Percentiles rank a stretch among this genome's conserved stretches.
Evolutionary conservation across 2,113 vertebrate genomes (phyloP).

Genomic region (Mesoclemmys tuberculata): DNA sequence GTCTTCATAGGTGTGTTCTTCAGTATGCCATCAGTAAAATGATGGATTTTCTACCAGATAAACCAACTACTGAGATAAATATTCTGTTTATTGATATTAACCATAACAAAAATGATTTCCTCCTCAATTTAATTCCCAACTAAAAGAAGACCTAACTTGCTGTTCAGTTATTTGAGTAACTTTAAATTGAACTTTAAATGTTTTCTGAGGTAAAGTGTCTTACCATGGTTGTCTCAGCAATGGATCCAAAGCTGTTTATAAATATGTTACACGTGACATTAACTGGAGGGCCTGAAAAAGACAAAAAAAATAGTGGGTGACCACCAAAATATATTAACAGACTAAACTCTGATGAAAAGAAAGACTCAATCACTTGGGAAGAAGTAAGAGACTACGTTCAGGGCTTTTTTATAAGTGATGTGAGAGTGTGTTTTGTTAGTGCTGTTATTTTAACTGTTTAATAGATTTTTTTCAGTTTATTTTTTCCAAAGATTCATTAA

Average conservation of each 20-base stretch:
- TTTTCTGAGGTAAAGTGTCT: slow-evolving; percentile 42
- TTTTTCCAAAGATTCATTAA: background rate
- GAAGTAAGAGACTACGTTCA: background rate
- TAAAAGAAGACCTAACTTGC: background rate
- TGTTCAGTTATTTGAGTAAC: background rate
- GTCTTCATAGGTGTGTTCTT: background rate
- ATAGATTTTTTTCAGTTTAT: background rate
- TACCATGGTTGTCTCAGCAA: slow-evolving; percentile 97
- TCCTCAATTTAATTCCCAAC: background rate
- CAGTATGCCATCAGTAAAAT: background rate
- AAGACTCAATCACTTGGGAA: background rate
- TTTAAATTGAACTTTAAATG: slow-evolving; percentile 19
- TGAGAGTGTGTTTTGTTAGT: background rate
- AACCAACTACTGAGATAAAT: background rate
- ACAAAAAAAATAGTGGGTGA: background rate
- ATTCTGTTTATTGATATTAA: background rate
- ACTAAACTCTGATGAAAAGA: background rate
- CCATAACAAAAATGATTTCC: background rate
- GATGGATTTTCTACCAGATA: background rate
- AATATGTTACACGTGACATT: slow-evolving; percentile 97
- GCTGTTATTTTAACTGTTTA: background rate
- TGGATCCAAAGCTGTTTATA: slow-evolving; percentile 97
- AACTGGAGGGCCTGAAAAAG: slow-evolving; percentile 89
- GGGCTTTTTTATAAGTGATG: background rate
- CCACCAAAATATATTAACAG: background rate